Base-by-base conservation (phyloP, 2,113 vertebrate genomes). In the Charadrius vociferus region DNA sequence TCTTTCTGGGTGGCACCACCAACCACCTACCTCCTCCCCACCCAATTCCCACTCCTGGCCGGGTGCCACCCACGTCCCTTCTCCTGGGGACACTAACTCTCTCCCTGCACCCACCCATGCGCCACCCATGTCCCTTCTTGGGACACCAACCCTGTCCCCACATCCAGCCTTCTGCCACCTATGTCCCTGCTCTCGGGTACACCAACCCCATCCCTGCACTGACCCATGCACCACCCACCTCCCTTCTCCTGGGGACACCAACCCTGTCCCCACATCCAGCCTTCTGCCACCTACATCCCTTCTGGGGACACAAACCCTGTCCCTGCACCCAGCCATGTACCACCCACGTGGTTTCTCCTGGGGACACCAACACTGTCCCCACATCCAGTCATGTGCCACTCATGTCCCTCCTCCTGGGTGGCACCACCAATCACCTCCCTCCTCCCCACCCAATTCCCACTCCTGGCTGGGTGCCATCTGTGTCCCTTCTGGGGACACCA, bases 241-340 rank as follows among this genome's bases (percentile, higher is more conserved):
- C 7, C 52, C 14, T 73, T 23, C 39, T 39, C 39, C 50, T 24
- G 70, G 20, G 27, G 50, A 24, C 50, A 29, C 43, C 17, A 19
- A 18, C 32, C 49, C 10, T 36, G 20, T 23, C 58, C 37, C 11
- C 3, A 0, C 2, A 3, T 53, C 20, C 9, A 6, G 6, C 37
- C 23, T 2, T 3, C 32, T 67, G 61, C 36, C 55, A 63, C 41
- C 36, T 5, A 1, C 1, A 6, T 49, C 56, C 49, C 55, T 45
- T 12, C 30, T 45, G 65, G 30, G 19, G 45, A 68, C 32, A 41
- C 21, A 24, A 41, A 6, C 6, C 32, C 59, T 19, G 45, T 53
- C 50, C 63, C 58, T 26, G 27, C 7, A 29, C 3, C n/a, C 21
- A 61, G 14, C 62, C 12, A 4, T 7, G 45, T 27, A 41, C 22